A percentile compares a stretch with the other conserved stretches of the same genome.
Conservation (phyloP, 30 jellyfish, hydroid and myxozoan genomes). For the Rhopilema esculentum region DNA sequence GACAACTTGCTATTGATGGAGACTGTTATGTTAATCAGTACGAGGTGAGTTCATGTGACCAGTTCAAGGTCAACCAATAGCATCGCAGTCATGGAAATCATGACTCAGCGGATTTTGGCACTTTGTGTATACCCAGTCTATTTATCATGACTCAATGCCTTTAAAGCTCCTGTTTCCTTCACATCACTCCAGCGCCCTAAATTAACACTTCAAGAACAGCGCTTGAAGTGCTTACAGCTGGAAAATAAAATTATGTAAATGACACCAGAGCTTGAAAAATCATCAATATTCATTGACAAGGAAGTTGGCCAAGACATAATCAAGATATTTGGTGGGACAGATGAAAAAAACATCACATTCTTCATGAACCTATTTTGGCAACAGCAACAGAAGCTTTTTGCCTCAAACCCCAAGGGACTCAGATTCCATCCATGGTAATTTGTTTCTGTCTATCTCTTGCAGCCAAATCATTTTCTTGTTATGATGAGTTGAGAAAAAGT, state of each 20-base stretch:
- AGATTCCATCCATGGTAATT: slow-evolving; percentile 86
- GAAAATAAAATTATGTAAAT: slow-evolving; percentile 46
- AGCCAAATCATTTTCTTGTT: slow-evolving; percentile 70
- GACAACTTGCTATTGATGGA: too few species aligned
- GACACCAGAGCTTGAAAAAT: slow-evolving; percentile 34
- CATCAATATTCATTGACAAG: slow-evolving; percentile 16
- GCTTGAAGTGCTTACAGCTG: slow-evolving; percentile 66
- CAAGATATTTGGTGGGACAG: slow-evolving; percentile 27
- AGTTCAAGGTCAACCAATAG: too few species aligned
- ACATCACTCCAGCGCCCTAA: slow-evolving; percentile 60
- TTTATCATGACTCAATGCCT: too few species aligned
- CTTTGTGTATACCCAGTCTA: too few species aligned
- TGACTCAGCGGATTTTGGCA: too few species aligned
- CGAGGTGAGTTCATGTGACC: too few species aligned
- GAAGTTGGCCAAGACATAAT: slow-evolving; percentile 44
- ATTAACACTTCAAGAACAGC: slow-evolving; percentile 58
- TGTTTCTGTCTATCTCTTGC: slow-evolving; percentile 73
- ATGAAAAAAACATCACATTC: slow-evolving; percentile 52
- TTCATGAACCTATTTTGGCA: slow-evolving; percentile 88
- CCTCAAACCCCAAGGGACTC: slow-evolving; percentile 48
- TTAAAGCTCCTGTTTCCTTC: slow-evolving; percentile 51
- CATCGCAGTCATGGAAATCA: too few species aligned
- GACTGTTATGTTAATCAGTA: too few species aligned
- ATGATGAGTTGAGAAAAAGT: slow-evolving; percentile 61
- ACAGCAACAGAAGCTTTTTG: slow-evolving; percentile 63